These are phyloP conservation scores for Plestiodon gilberti DNA, from an alignment of 2,113 vertebrate genomes.

Conservation along the genomic window DNA sequence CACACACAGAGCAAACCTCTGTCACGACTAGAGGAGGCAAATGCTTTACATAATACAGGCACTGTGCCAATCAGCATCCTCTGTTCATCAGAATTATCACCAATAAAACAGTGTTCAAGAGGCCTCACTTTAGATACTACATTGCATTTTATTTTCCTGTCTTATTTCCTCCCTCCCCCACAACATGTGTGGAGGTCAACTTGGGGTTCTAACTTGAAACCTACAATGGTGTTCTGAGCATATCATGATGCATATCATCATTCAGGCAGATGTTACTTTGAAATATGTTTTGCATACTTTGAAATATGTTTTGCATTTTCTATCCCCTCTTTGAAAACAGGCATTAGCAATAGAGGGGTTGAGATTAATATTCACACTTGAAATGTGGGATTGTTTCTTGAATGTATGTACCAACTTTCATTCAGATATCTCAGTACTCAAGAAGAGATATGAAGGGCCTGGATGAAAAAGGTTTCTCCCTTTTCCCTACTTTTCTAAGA, in stretches of 20 bases:
- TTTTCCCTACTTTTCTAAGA: too few relatives aligned
- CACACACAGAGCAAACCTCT: too few relatives aligned
- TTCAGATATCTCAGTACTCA: not conserved
- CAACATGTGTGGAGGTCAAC: not conserved
- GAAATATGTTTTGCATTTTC: not conserved
- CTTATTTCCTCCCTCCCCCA: not conserved
- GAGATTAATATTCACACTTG: not conserved
- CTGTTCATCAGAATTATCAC: too few relatives aligned
- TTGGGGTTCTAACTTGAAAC: too few relatives aligned
- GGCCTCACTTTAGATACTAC: not conserved
- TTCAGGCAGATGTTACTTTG: too few relatives aligned
- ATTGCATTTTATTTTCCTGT: not conserved
- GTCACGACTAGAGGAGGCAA: too few relatives aligned
- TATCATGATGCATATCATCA: too few relatives aligned
- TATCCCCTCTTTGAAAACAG: not conserved
- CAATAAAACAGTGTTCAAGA: not conserved
- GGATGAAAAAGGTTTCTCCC: too few relatives aligned
- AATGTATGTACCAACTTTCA: not conserved
- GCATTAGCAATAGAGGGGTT: not conserved
- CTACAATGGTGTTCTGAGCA: too few relatives aligned
- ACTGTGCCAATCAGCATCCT: too few relatives aligned
- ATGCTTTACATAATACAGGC: too few relatives aligned
- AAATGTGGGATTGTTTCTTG: not conserved
- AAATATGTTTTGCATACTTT: too few relatives aligned
- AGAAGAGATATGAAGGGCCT: not conserved